Conservation (phyloP, 2,113 vertebrate genomes). For the Pelmatolapia mariae region DNA sequence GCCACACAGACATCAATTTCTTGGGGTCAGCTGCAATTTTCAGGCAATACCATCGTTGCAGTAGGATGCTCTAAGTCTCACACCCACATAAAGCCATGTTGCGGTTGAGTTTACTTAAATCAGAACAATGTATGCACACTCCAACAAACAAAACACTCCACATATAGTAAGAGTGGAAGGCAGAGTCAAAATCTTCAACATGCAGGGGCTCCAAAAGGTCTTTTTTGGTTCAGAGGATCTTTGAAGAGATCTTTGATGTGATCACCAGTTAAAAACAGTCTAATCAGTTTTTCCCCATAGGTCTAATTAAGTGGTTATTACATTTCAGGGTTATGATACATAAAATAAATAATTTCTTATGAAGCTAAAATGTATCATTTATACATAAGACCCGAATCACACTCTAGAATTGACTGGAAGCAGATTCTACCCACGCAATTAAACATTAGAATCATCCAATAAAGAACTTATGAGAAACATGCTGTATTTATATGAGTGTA, state of each 20-base stretch:
- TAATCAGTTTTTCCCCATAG: neutral
- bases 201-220: neutral
- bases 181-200: neutral
- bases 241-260: neutral
- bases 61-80: neutral
- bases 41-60: neutral
- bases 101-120: neutral
- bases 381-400: neutral
- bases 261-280: neutral
- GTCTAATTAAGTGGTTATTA: neutral
- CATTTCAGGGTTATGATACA: neutral
- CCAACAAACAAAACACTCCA: neutral
- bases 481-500: neutral
- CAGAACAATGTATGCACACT: neutral
- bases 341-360: neutral
- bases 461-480: neutral
- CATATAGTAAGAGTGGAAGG: neutral
- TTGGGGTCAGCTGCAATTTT: conserved; percentile 16
- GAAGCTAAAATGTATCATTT: neutral
- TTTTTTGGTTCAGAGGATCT: neutral
- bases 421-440: neutral
- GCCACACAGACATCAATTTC: conserved; percentile 1
- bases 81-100: neutral
- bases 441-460: neutral
- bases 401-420: neutral